Evolutionary conservation across 53 echinoderm and acorn worm genomes (phyloP).

Genomic region (Echinometra lucunter): DNA sequence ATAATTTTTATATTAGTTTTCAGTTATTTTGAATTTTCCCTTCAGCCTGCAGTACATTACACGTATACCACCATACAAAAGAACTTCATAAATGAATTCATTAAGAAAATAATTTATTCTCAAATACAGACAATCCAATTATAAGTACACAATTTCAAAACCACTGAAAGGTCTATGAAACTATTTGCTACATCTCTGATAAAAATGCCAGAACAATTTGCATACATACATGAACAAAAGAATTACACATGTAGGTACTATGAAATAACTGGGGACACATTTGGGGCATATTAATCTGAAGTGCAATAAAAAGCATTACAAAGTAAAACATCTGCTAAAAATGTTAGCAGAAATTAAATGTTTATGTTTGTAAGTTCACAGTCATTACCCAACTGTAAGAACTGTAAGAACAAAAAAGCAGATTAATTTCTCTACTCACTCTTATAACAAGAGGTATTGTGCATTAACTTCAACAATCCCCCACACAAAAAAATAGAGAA

Average conservation of each 20-base stretch:
- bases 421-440: neutral
- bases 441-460: neutral
- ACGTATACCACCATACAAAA: too few species aligned
- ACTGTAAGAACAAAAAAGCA: neutral
- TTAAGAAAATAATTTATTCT: constrained; percentile 11
- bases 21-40: too few species aligned
- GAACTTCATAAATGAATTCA: neutral
- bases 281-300: too few species aligned
- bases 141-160: neutral
- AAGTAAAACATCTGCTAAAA: too few species aligned
- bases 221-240: neutral
- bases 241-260: neutral
- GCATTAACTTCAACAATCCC: neutral
- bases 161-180: neutral
- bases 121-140: neutral
- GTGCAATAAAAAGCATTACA: too few species aligned
- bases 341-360: neutral
- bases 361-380: neutral
- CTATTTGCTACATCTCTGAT: neutral
- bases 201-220: too few species aligned
- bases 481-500: neutral
- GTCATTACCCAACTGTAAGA: neutral
- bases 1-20: too few species aligned
- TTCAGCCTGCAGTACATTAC: too few species aligned
- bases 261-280: too few species aligned